Percentiles rank a stretch among this genome's conserved stretches.
Conservation (phyloP, 1,140 invertebrate genomes). For the Nasonia longicornis region DNA sequence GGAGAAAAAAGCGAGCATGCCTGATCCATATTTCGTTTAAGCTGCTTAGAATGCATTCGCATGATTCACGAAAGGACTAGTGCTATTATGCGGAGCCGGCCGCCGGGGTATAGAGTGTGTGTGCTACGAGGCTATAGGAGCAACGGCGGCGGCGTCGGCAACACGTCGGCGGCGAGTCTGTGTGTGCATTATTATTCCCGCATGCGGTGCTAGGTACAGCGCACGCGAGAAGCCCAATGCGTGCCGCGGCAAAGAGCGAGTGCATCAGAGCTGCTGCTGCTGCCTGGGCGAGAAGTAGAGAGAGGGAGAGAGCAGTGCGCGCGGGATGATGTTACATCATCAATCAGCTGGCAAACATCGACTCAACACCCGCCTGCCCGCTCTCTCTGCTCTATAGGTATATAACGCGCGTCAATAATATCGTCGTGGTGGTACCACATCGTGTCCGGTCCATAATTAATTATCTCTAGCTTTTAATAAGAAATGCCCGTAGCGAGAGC, state of each 20-base stretch:
- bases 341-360: conserved; percentile 68
- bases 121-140: conserved; percentile 15
- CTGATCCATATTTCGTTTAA: background rate
- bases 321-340: conserved; percentile 67
- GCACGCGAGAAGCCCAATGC: background rate
- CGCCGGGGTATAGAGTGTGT: background rate
- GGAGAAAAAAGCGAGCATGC: too few species aligned
- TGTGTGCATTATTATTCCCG: background rate
- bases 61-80: conserved; percentile 1
- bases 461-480: conserved; percentile 58
- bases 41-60: conserved; percentile 6
- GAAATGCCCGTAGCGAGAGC: conserved; percentile 45
- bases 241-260: conserved; percentile 15
- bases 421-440: conserved; percentile 63
- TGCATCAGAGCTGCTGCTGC: background rate
- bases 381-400: conserved; percentile 55
- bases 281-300: background rate
- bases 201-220: conserved; percentile 3
- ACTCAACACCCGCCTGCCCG: conserved; percentile 65
- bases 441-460: conserved; percentile 60
- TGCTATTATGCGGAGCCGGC: background rate
- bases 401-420: conserved; percentile 64
- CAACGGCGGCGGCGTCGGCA: background rate
- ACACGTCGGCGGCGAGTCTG: background rate
- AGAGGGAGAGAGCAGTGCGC: conserved; percentile 48